Base-by-base conservation (phyloP, 2,797 vertebrate species). In the Petrocephalus sullivani region DNA sequence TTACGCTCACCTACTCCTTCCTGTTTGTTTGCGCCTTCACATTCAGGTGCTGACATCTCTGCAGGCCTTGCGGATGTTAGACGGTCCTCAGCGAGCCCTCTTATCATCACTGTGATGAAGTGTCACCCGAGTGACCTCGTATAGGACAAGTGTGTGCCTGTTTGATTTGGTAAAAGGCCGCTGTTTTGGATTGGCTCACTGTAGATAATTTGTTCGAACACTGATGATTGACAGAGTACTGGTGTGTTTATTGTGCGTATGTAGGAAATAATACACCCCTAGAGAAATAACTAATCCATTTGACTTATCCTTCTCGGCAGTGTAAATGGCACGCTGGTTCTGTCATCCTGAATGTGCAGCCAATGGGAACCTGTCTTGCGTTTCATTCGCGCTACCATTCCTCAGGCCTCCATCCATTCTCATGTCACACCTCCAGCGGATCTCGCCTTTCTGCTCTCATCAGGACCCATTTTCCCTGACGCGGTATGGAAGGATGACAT, bases 1-100 rank as follows among this genome's bases (percentile, higher is more conserved):
- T 46, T 88, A 87, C 54, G 78, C 51, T 75, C 87, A 64, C 89
- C 41, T 86, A 54, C 14, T 86, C 89, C 91, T 90, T 64, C 78
- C 41, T 84, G n/a, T 78, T 6, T 83, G 87, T 88, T 75, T 54
- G 58, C 56, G 23, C 56, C n/a, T 46, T 6, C 56, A 87, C 88
- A 51, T 83, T n/a, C 10, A 1, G 58, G 19, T 23, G 64, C 5
- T 23, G 60, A n/a, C 12, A 56, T 67, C 53, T 86, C 2, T 87
- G 78, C 10, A 60, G 54, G 54, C 60, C 28, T 57, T 37, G 87
- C 19, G 71, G 87, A 78, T 23, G 7, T 28, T 61, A 87, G 21
- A 46, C 46, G 8, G 2, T 60, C 21, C n/a, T n/a, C n/a, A 49
- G 46, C 49, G 3, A 57, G 83, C 51, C 51, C 53, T n/a, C 41